Evolutionary conservation across 2,797 vertebrate species (phyloP).

Genomic region (Artibeus jamaicensis): DNA sequence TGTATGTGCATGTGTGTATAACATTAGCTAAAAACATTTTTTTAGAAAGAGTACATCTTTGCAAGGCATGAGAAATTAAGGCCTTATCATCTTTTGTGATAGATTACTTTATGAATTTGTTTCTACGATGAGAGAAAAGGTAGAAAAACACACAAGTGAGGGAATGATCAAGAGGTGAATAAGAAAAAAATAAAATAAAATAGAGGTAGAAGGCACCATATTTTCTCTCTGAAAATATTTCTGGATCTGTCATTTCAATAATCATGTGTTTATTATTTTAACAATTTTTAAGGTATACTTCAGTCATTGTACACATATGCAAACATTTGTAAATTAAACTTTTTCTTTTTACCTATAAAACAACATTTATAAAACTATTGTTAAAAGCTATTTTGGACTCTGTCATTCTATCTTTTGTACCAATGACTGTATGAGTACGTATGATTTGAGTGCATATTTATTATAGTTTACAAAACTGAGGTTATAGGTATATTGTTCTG

Average conservation of each 20-base stretch:
- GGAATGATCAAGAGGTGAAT: neutral
- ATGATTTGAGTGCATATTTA: neutral
- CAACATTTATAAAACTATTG: neutral
- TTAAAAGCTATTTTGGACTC: neutral
- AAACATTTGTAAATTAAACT: neutral
- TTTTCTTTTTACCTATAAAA: neutral
- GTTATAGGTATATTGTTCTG: neutral
- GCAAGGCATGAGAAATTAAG: neutral
- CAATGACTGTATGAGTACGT: neutral
- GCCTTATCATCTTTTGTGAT: neutral
- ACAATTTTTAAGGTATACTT: neutral
- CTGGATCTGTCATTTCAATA: neutral
- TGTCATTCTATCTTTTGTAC: neutral
- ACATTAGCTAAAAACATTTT: neutral
- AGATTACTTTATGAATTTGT: neutral
- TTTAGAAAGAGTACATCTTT: neutral
- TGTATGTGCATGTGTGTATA: neutral
- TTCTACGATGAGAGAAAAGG: neutral
- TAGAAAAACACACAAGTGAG: neutral
- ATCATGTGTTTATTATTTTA: neutral
- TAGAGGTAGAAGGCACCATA: neutral
- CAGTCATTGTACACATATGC: neutral
- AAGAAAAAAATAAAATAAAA: neutral
- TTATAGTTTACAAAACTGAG: neutral
- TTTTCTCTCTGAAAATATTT: neutral